A percentile compares a stretch with the other conserved stretches of the same genome.
Evolutionary conservation across 2,888 invertebrate genomes (phyloP).

Genomic region (Agrotis segetum): DNA sequence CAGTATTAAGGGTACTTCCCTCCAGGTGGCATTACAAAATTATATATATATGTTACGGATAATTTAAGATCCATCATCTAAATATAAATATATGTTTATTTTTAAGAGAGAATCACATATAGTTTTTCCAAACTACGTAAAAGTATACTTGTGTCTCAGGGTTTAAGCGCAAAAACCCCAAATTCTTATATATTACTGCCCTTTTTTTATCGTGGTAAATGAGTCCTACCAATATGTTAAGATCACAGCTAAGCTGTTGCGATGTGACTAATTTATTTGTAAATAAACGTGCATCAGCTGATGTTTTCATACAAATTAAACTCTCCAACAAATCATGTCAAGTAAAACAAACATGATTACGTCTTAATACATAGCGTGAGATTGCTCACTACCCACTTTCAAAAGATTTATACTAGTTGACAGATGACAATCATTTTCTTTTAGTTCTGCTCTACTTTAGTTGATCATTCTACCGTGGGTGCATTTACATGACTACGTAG

Average conservation of each 20-base stretch:
- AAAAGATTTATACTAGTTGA: constrained; percentile 36
- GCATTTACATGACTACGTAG: not conserved
- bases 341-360: constrained; percentile 35
- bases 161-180: too few species aligned
- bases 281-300: not conserved
- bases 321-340: constrained; percentile 22
- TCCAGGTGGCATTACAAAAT: too few species aligned
- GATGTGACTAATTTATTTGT: not conserved
- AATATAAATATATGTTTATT: too few species aligned
- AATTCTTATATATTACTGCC: too few species aligned
- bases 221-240: not conserved
- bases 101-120: too few species aligned
- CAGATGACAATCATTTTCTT: constrained; percentile 30
- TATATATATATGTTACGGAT: too few species aligned
- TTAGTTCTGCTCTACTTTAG: constrained; percentile 19
- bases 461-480: constrained; percentile 7
- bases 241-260: not conserved
- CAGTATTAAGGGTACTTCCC: too few species aligned
- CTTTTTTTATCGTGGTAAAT: too few species aligned
- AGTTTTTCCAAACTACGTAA: too few species aligned
- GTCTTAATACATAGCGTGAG: constrained; percentile 36
- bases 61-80: too few species aligned
- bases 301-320: constrained; percentile 24
- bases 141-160: too few species aligned
- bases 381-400: constrained; percentile 36